Percentiles rank a stretch among this genome's conserved stretches.
phyloP scores from a whole-genome alignment of 2,113 vertebrate genomes.

The Chunga burmeisteri region DNA sequence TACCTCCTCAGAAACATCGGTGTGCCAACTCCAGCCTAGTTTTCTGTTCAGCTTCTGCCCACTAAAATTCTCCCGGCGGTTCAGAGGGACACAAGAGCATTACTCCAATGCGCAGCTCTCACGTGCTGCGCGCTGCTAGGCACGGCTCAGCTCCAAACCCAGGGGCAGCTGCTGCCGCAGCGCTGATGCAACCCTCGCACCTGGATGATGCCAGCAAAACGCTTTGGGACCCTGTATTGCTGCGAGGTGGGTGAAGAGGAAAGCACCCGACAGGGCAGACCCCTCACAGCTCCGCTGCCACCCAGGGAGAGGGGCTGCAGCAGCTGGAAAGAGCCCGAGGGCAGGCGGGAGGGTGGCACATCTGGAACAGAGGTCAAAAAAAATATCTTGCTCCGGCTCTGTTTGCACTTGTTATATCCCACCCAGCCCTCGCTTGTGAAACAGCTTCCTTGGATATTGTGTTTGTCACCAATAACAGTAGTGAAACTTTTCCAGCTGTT shows the following conservation, averaged over 20 bases:
- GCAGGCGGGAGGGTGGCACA: neutral
- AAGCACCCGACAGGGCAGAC: neutral
- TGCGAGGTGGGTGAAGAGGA: neutral
- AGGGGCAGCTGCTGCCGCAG: neutral
- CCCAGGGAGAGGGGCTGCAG: neutral
- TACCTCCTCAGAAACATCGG: neutral
- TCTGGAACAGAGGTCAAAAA: neutral
- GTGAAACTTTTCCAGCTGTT: slow-evolving; percentile 17
- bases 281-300: neutral
- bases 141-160: neutral
- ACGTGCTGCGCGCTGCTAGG: neutral
- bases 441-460: neutral
- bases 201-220: neutral
- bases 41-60: neutral
- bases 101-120: neutral
- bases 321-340: neutral
- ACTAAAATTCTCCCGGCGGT: neutral
- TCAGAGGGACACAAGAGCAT: neutral
- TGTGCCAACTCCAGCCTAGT: neutral
- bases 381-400: neutral
- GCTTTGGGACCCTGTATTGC: neutral
- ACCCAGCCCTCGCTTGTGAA: neutral
- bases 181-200: neutral
- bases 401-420: neutral
- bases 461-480: neutral